Percentiles rank a stretch among this genome's conserved stretches.
Conservation (phyloP, 2,113 vertebrate genomes). For the Elachura formosa region DNA sequence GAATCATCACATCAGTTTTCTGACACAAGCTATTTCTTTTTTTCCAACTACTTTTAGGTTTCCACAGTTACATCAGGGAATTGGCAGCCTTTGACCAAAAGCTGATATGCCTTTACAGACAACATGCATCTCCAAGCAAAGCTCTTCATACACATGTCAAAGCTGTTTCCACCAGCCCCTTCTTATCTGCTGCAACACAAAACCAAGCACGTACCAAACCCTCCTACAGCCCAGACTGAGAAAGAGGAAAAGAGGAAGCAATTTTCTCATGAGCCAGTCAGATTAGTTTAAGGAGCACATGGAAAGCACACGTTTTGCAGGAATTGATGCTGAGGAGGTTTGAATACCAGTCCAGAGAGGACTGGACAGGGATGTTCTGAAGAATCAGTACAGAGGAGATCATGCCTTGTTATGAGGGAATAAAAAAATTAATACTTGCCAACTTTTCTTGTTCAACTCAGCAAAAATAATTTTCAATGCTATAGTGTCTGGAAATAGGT, state of each 20-base stretch:
- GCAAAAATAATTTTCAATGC: slow-evolving; percentile 67
- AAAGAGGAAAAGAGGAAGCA: slow-evolving; percentile 33
- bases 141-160: slow-evolving; percentile 62
- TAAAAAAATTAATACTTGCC: slow-evolving; percentile 82
- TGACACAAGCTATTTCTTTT: slow-evolving; percentile 44
- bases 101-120: slow-evolving; percentile 59
- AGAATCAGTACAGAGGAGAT: slow-evolving; percentile 57
- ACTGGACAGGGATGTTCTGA: neutral
- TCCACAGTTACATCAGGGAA: slow-evolving; percentile 40
- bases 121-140: slow-evolving; percentile 82
- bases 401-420: slow-evolving; percentile 80
- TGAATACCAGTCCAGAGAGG: slow-evolving; percentile 20
- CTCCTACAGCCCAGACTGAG: slow-evolving; percentile 52
- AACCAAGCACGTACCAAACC: slow-evolving; percentile 60
- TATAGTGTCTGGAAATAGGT: slow-evolving; percentile 64
- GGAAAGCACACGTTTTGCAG: slow-evolving; percentile 32
- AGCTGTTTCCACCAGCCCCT: slow-evolving; percentile 63
- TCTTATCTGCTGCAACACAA: slow-evolving; percentile 55
- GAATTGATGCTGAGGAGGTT: slow-evolving; percentile 54
- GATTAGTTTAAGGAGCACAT: slow-evolving; percentile 63
- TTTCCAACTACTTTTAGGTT: slow-evolving; percentile 24
- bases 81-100: slow-evolving; percentile 59
- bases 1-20: slow-evolving; percentile 89
- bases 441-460: slow-evolving; percentile 75
- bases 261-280: slow-evolving; percentile 60